These are phyloP conservation scores for Anoplolepis gracilipes DNA, from an alignment of 1,140 invertebrate genomes.

Conservation along the genomic window DNA sequence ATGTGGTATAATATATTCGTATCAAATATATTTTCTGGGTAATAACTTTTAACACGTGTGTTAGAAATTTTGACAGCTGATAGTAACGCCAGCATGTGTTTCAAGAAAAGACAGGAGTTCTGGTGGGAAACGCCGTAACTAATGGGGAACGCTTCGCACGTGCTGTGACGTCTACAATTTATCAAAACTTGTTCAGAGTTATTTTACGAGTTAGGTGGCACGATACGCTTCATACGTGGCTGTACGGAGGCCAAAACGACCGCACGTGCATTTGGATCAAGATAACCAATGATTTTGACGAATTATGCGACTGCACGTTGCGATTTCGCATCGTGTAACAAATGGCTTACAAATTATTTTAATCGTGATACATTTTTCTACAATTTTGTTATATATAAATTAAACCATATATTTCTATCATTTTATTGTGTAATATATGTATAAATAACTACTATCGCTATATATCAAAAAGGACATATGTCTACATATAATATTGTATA, in stretches of 20 bases:
- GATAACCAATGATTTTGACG: constrained; percentile 60
- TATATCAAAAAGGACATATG: not conserved
- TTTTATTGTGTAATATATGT: constrained; percentile 9
- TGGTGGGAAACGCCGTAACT: constrained; percentile 68
- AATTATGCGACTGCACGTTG: constrained; percentile 40
- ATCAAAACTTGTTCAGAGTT: constrained; percentile 75
- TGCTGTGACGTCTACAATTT: constrained; percentile 75
- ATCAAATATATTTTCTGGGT: constrained; percentile 22
- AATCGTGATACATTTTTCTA: constrained; percentile 39
- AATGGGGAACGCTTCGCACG: constrained; percentile 74
- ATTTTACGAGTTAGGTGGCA: constrained; percentile 73
- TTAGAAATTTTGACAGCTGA: constrained; percentile 74
- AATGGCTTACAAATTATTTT: constrained; percentile 51
- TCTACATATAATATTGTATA: not conserved
- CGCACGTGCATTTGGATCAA: constrained; percentile 54
- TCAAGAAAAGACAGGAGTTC: constrained; percentile 71
- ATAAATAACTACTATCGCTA: not conserved
- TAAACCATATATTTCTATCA: constrained; percentile 1
- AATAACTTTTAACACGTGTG: constrained; percentile 70
- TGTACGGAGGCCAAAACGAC: constrained; percentile 45
- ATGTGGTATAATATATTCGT: constrained; percentile 17
- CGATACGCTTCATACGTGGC: constrained; percentile 64
- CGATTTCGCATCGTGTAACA: constrained; percentile 29
- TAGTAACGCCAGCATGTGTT: constrained; percentile 67
- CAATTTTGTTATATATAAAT: not conserved